These are phyloP conservation scores for Agrypnus murinus DNA, from an alignment of 2,888 invertebrate genomes.

Conservation along the genomic window DNA sequence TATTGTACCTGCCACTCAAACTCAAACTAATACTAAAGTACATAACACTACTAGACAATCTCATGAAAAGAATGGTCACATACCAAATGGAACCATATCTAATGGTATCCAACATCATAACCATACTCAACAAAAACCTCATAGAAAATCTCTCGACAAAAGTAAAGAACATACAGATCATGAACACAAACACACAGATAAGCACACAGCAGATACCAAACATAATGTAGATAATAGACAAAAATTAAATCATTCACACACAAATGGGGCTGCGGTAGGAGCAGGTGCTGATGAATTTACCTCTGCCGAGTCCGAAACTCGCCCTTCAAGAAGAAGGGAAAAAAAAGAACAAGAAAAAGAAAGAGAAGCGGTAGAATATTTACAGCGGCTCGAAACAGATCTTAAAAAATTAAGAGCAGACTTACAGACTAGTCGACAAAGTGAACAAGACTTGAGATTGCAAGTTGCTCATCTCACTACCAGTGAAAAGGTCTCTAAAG, in stretches of 20 bases:
- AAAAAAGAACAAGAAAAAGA: conserved; percentile 71
- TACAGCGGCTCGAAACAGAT: conserved; percentile 81
- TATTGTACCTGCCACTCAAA: conserved; percentile 50
- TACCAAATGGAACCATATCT: conserved; percentile 67
- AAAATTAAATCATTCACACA: conserved; percentile 64
- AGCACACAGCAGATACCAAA: conserved; percentile 59
- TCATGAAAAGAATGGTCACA: conserved; percentile 68
- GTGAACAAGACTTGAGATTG: conserved; percentile 82
- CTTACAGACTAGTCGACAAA: conserved; percentile 80
- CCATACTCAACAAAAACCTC: conserved; percentile 69
- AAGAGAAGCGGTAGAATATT: conserved; percentile 71
- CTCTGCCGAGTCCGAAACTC: conserved; percentile 49
- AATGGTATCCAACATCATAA: conserved; percentile 57
- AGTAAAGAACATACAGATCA: conserved; percentile 65
- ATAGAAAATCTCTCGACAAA: conserved; percentile 74
- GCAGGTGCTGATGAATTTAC: conserved; percentile 57
- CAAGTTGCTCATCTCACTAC: conserved; percentile 78
- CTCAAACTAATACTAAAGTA: conserved; percentile 42
- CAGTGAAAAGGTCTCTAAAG: conserved; percentile 79
- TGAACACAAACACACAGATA: conserved; percentile 51
- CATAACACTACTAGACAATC: conserved; percentile 52
- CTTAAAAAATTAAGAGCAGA: conserved; percentile 83
- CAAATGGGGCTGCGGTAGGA: conserved; percentile 64
- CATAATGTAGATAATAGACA: conserved; percentile 53
- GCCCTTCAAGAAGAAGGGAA: conserved; percentile 62